Percentiles rank a stretch among this genome's conserved stretches.
phyloP scores from a whole-genome alignment of 2,113 vertebrate species.

The Sigmodon hispidus region DNA sequence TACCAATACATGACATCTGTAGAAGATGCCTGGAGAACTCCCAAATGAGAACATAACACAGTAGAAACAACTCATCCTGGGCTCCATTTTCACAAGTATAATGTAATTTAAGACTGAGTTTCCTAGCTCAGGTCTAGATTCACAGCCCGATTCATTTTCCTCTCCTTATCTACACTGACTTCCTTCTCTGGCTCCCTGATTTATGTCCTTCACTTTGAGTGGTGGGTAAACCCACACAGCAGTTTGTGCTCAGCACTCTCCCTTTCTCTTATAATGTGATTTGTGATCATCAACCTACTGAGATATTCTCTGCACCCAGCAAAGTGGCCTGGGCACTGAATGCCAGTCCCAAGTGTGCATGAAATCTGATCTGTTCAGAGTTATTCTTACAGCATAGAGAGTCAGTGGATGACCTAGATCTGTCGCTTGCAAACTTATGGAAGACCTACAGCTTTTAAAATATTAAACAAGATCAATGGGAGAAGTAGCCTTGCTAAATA shows the following conservation, averaged over 20 bases:
- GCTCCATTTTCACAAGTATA: neutral
- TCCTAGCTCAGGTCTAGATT: neutral
- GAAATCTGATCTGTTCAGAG: neutral
- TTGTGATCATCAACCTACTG: neutral
- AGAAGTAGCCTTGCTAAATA: neutral
- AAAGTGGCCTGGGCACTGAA: neutral
- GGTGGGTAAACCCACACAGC: neutral
- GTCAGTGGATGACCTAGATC: neutral
- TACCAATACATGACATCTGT: neutral
- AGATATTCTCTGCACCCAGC: neutral
- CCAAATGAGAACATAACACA: neutral
- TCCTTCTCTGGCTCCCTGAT: neutral
- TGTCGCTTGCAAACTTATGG: neutral
- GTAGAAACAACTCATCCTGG: neutral
- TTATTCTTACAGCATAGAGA: neutral
- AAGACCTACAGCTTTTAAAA: neutral
- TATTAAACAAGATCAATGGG: neutral
- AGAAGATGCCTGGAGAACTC: neutral
- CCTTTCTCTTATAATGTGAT: neutral
- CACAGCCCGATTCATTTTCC: neutral
- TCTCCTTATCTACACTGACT: neutral
- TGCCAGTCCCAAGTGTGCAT: neutral
- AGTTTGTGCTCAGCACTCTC: constrained; percentile 3
- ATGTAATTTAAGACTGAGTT: neutral
- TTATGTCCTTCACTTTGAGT: neutral